Percentiles rank a stretch among this genome's conserved stretches.
phyloP scores from a whole-genome alignment of 2,888 invertebrate species.

The Allophyes oxyacanthae region DNA sequence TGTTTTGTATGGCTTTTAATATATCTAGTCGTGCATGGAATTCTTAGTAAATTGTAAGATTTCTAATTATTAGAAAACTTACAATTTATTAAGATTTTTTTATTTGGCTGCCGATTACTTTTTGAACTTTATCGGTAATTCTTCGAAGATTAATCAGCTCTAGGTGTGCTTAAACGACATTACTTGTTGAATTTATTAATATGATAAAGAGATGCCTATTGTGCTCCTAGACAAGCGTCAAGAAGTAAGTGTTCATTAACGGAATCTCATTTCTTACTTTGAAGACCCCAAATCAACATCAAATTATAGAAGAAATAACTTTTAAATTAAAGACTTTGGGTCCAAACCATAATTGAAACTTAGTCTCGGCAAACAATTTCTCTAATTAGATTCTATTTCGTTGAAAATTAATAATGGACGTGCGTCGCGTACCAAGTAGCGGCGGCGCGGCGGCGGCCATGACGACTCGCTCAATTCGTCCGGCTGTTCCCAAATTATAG shows the following conservation, averaged over 20 bases:
- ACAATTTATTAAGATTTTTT: no score
- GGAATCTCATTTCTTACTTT: conserved; percentile 4
- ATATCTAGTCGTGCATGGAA: not conserved
- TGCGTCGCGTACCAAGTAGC: conserved; percentile 62
- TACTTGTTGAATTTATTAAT: no score
- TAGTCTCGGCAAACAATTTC: conserved; percentile 65
- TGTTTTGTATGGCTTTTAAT: not conserved
- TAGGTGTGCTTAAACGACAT: no score
- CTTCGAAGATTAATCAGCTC: no score
- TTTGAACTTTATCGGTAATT: no score
- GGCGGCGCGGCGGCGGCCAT: conserved; percentile 59
- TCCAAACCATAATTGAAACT: conserved; percentile 54
- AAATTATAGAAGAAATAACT: conserved; percentile 41
- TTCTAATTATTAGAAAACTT: no score
- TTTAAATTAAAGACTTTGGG: conserved; percentile 39
- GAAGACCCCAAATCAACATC: conserved; percentile 24
- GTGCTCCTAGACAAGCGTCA: not conserved
- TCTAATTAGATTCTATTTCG: conserved; percentile 76
- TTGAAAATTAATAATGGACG: conserved; percentile 77
- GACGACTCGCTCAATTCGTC: conserved; percentile 65
- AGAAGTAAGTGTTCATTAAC: not conserved
- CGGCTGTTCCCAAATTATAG: conserved; percentile 71
- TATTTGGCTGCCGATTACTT: no score
- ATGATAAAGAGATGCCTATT: not conserved
- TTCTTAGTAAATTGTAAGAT: no score